These are phyloP conservation scores for Silurus lanzhouensis DNA, from an alignment of 2,797 vertebrate species.

Conservation along the genomic window DNA sequence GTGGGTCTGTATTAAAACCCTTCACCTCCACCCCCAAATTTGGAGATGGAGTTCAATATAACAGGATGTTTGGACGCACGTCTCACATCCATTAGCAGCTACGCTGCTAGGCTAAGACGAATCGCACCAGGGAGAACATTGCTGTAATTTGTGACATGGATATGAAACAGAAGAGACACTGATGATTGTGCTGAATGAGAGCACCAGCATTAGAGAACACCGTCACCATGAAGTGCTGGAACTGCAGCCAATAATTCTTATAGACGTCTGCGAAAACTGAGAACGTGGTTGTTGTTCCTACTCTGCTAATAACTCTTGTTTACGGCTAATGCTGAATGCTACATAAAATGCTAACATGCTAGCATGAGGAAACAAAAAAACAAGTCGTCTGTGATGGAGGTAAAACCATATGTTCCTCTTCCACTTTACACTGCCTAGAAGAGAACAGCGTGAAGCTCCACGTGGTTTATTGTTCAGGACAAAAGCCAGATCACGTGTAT, in stretches of 20 bases:
- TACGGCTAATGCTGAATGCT: no score
- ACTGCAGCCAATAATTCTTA: neutral
- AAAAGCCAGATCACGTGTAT: neutral
- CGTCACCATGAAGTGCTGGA: no score
- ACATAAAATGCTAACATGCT: neutral
- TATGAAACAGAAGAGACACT: slow-evolving; percentile 28
- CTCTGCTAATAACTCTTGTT: no score
- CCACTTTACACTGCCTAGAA: no score
- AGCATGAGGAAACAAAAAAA: neutral
- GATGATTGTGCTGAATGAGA: no score
- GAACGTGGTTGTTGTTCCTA: no score
- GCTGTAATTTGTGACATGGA: slow-evolving; percentile 26
- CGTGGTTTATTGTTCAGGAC: no score
- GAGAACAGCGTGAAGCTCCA: no score
- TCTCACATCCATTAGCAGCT: slow-evolving; percentile 15
- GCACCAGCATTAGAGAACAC: no score
- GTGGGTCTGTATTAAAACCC: neutral
- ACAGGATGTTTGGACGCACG: neutral
- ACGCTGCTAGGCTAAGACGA: slow-evolving; percentile 28
- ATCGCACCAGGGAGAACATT: slow-evolving; percentile 19
- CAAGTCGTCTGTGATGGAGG: neutral
- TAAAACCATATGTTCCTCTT: neutral
- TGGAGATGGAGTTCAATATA: neutral
- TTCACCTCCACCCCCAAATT: neutral
- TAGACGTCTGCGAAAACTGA: no score